phyloP scores from a whole-genome alignment of 1,140 invertebrate genomes.

The Nasonia longicornis region DNA sequence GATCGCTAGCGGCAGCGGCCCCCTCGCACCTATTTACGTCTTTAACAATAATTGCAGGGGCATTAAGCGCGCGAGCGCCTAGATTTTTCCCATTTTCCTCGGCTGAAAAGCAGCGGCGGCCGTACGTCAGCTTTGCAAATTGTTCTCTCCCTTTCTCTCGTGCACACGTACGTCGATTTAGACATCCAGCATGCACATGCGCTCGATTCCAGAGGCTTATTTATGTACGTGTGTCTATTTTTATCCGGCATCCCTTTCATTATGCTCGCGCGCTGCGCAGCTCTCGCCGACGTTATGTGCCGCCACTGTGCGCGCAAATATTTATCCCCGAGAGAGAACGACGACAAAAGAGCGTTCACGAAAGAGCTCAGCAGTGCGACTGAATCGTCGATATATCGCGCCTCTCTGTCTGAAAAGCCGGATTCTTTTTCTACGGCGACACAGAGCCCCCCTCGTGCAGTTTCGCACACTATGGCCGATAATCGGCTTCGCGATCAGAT shows the following conservation, averaged over 20 bases:
- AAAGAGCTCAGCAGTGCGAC: too few relatives aligned
- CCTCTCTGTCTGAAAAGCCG: too few relatives aligned
- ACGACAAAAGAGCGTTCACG: not conserved
- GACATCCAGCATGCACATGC: not conserved
- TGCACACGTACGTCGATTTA: not conserved
- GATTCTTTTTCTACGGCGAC: too few relatives aligned
- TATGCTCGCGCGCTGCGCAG: not conserved
- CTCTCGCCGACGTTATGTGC: not conserved
- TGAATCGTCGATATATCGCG: not conserved
- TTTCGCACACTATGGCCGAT: too few relatives aligned
- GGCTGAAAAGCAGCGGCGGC: not conserved
- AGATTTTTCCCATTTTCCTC: constrained; percentile 3
- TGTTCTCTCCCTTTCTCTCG: constrained; percentile 19
- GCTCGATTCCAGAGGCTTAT: not conserved
- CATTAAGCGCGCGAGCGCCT: not conserved
- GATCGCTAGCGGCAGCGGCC: not conserved
- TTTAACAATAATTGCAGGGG: constrained; percentile 26
- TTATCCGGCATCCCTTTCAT: constrained; percentile 23
- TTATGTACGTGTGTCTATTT: constrained; percentile 18
- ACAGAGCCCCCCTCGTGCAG: too few relatives aligned
- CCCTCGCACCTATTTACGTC: constrained; percentile 19
- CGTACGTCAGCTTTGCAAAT: constrained; percentile 5
- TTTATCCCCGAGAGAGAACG: not conserved
- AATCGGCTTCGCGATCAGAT: too few relatives aligned
- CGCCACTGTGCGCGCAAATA: not conserved